Evolutionary conservation across 2,888 invertebrate genomes (phyloP).

Genomic region (Lordiphosa fenestrarum): DNA sequence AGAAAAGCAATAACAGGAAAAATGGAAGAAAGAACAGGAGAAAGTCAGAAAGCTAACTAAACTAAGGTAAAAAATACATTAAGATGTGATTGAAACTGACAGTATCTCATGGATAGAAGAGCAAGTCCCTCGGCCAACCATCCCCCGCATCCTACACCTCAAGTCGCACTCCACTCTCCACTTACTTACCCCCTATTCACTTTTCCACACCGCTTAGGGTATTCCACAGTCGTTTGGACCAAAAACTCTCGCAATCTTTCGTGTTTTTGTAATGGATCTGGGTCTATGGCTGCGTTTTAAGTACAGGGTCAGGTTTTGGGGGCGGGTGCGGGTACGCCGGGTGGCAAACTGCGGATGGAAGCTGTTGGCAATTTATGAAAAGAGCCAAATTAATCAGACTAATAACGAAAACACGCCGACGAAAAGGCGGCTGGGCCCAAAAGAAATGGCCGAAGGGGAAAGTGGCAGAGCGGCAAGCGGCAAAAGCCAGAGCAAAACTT

Average conservation of each 20-base stretch:
- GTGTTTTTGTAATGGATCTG: constrained; percentile 29
- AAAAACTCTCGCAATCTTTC: constrained; percentile 17
- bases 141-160: too few relatives aligned
- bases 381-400: constrained; percentile 81
- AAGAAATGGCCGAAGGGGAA: constrained; percentile 38
- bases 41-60: too few relatives aligned
- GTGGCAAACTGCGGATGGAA: constrained; percentile 59
- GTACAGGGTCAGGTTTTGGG: neutral
- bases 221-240: too few relatives aligned
- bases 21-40: too few relatives aligned
- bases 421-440: constrained; percentile 58
- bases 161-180: too few relatives aligned
- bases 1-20: too few relatives aligned
- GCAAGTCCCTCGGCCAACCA: too few relatives aligned
- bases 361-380: constrained; percentile 80
- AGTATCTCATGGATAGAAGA: too few relatives aligned
- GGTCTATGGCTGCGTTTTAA: constrained; percentile 12
- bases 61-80: too few relatives aligned
- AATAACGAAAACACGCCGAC: constrained; percentile 79
- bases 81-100: too few relatives aligned
- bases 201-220: too few relatives aligned
- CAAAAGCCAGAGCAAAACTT: constrained; percentile 55
- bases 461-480: neutral
- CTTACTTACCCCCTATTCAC: too few relatives aligned
- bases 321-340: constrained; percentile 4